phyloP scores from a whole-genome alignment of 2,797 vertebrate genomes.

The Sebastes dallii region DNA sequence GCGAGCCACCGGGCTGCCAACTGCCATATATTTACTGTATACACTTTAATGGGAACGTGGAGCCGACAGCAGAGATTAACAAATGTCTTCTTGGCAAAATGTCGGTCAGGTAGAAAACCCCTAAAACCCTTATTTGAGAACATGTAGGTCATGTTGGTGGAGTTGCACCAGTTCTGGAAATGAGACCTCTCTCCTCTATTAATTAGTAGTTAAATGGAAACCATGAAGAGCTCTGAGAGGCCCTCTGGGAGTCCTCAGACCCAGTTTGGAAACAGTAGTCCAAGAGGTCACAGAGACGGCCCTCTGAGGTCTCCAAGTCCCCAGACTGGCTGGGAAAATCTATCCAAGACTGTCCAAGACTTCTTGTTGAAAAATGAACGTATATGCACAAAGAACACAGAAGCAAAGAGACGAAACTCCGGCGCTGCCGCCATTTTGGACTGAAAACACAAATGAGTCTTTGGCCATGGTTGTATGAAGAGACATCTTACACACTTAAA shows the following conservation, averaged over 20 bases:
- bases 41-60: background rate
- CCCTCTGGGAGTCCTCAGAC: background rate
- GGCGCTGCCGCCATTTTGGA: no score
- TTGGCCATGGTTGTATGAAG: no score
- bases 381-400: no score
- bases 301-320: slow-evolving; percentile 1
- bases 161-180: background rate
- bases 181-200: background rate
- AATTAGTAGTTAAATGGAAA: background rate
- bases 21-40: background rate
- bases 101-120: background rate
- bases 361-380: background rate
- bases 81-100: background rate
- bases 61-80: background rate
- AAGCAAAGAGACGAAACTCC: no score
- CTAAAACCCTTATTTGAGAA: background rate
- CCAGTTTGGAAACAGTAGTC: slow-evolving; percentile 17
- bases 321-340: slow-evolving; percentile 29
- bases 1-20: background rate
- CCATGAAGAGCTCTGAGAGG: background rate
- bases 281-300: background rate
- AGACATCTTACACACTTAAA: no score
- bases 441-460: no score
- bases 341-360: background rate
- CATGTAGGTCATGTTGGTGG: background rate